Conservation (phyloP, 2,113 vertebrate species). For the Barnardius zonarius region DNA sequence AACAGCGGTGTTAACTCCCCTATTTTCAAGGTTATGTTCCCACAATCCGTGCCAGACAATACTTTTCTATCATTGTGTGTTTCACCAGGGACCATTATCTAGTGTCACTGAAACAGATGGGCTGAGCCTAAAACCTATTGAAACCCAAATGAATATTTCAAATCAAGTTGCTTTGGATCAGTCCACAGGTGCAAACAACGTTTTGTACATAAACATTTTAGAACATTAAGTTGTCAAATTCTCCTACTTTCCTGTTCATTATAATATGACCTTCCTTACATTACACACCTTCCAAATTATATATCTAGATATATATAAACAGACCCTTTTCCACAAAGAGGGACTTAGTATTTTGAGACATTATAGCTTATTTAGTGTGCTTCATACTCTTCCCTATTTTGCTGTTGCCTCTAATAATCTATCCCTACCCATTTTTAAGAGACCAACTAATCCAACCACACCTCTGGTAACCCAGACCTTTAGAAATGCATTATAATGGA, state of each 20-base stretch:
- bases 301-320: rapidly evolving
- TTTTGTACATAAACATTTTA: background rate
- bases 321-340: background rate
- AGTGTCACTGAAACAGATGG: background rate
- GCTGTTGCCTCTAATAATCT: background rate
- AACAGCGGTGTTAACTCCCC: no score
- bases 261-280: background rate
- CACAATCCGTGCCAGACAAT: no score
- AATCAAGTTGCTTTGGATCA: background rate
- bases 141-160: background rate
- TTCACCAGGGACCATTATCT: no score
- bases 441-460: background rate
- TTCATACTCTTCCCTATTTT: background rate
- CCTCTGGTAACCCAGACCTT: background rate
- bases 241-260: background rate
- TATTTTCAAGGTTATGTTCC: no score
- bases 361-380: background rate
- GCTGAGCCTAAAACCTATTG: background rate
- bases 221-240: background rate
- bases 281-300: background rate
- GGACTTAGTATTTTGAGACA: background rate
- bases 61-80: no score
- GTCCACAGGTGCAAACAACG: background rate
- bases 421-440: background rate
- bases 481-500: background rate